phyloP scores from a whole-genome alignment of 2,888 invertebrate species.

The Oxystoma pomonae region DNA sequence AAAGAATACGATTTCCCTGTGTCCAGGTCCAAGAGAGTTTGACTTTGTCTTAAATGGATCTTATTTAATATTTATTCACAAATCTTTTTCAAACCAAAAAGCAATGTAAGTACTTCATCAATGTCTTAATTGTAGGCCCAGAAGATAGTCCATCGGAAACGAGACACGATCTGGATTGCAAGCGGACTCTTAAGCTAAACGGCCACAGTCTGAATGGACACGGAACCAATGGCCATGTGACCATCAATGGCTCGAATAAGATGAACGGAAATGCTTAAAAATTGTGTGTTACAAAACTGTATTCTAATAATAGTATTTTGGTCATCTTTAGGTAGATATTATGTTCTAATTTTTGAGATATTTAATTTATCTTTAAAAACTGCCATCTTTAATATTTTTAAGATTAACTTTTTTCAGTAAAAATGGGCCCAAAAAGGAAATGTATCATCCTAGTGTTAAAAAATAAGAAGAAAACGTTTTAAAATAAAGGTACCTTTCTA shows the following conservation, averaged over 20 bases:
- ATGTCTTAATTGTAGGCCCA: constrained; percentile 16
- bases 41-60: too few species aligned
- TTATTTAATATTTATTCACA: too few species aligned
- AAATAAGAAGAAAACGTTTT: too few species aligned
- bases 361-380: background rate
- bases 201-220: constrained; percentile 6
- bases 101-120: background rate
- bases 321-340: constrained; percentile 14
- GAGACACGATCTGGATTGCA: background rate
- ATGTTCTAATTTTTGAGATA: background rate
- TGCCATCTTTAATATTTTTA: too few species aligned
- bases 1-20: too few species aligned
- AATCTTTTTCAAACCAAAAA: background rate
- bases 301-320: constrained; percentile 7
- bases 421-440: too few species aligned
- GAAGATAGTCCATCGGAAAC: constrained; percentile 14
- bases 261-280: constrained; percentile 5
- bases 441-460: too few species aligned
- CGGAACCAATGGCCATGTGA: background rate
- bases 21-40: too few species aligned
- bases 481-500: too few species aligned
- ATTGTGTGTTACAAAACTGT: background rate
- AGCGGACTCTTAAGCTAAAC: constrained; percentile 9
- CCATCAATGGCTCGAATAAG: background rate
- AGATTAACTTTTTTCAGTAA: too few species aligned